Evolutionary conservation across 2,113 vertebrate genomes (phyloP), one percentile per base, ranked within the genome.

Genomic region (Neoarius graeffei): DNA sequence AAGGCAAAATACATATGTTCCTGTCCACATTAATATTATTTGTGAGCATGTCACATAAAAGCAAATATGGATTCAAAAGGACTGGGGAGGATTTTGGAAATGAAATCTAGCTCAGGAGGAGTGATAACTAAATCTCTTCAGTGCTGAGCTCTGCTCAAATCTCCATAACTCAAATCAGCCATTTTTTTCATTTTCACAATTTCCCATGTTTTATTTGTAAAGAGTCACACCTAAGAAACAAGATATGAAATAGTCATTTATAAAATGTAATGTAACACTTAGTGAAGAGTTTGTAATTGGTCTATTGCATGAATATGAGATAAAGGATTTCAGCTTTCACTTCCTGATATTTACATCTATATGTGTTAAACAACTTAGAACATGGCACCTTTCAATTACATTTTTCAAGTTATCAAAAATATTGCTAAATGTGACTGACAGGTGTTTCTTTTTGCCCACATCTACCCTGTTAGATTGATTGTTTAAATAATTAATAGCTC

Each of bases 21-120:
- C 77, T 25, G 20, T 88, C 15, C 56, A 13, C 83, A 88, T 91
- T 84, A 80, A 90, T 86, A 89, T 87, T 87, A 81, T 66, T 57
- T 14, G 60, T 81, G 84, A 79, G 35, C 66, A 86, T 86, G 84
- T 79, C 69, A 85, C 66, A 23, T 76, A 87, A 88, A 88, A 80
- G 81, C 87, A 90, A 91, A 90, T 81, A 62, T 83, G 62, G 76
- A 69, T 87, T 88, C 64, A 59, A 80, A 25, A 88, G 79, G 88
- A 64, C 56, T 13, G 14, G 20, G 66, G 62, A 84, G 82, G 52
- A 86, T 57, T 80, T 82, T n/a, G 42, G 80, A 86, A 85, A 89
- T 89, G 62, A 91, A 88, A 86, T 89, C 76, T 56, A 88, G 67
- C 90, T 42, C 82, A 64, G 82, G 15, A 87, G 56, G 76, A 80